Evolutionary conservation across 2,797 vertebrate species (phyloP), one percentile per base, ranked within the genome.

Genomic region (Phataginus tetradactyla): DNA sequence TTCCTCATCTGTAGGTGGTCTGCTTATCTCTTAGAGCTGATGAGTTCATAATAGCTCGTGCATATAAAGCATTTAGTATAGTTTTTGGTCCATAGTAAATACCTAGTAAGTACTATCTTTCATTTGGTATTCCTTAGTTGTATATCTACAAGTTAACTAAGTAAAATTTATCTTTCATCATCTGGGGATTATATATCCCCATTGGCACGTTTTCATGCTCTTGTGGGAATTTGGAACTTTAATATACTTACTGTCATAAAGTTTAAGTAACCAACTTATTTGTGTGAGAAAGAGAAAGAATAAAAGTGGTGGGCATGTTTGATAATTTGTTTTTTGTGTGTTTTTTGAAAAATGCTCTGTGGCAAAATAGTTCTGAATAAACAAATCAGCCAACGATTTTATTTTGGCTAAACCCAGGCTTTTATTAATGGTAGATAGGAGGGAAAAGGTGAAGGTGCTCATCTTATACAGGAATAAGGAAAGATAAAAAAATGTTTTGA

Each of bases 401-500:
- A 75, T 77, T 85, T 90, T 78, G 29, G 57, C 34, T 86, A 64
- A 74, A 59, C 18, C 11, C 71, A 7, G 34, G 34, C 34, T 86
- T 92, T 85, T 95, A 64, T 87, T 90, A 77, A 57, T 84, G 15
- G 66, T 86, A 85, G 63, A n/a, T 51, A 29, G 71, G 37, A 85
- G 20, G 49, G n/a, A 84, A 69, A 94, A 32, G 39, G 53, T 29
- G 20, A 85, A 89, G 71, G 45, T 51, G 57, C 1, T 77, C 15
- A 86, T 86, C 66, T 90, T 42, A 57, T 66, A 69, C 1, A 61
- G 68, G 64, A 88, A 69, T 83, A 90, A 84, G 49, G 37, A 90
- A 79, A 96, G 92, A 32, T 66, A 25, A 6, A 64, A 95, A 88
- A 94, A 27, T 81, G 87, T 75, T 83, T 84, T 91, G 42, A 93